These are phyloP conservation scores for Periophthalmus modestus DNA, from an alignment of 2,113 vertebrate genomes.

Conservation along the genomic window DNA sequence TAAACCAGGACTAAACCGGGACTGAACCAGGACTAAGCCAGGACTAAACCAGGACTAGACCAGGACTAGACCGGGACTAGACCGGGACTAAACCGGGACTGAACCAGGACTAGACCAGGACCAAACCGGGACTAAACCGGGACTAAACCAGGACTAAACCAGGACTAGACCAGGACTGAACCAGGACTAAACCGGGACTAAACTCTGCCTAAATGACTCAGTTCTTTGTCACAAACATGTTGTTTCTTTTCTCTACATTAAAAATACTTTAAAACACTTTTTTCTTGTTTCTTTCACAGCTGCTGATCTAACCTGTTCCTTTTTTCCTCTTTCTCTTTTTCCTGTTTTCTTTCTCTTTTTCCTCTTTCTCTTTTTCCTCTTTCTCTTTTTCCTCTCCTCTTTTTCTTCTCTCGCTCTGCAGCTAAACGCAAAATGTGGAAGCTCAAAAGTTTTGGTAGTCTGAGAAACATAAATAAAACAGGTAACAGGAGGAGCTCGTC, in stretches of 20 bases:
- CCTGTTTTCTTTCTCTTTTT: conserved; percentile 57
- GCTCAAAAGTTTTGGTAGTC: conserved; percentile 99
- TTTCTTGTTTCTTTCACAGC: not conserved
- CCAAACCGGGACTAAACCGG: not conserved
- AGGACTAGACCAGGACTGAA: not conserved
- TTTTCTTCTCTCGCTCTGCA: conserved; percentile 80
- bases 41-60: too few relatives aligned
- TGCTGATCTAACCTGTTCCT: conserved; percentile 62
- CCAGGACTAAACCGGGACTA: too few relatives aligned
- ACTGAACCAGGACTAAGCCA: too few relatives aligned
- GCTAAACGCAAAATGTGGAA: conserved; percentile 99
- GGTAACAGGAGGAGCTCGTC: conserved; percentile 81
- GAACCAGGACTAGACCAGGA: not conserved
- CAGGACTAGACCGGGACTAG: too few relatives aligned
- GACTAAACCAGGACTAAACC: not conserved
- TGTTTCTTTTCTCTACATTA: conserved; percentile 6
- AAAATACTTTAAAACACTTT: not conserved
- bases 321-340: conserved; percentile 50
- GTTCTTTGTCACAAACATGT: conserved; percentile 5
- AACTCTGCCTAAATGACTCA: not conserved
- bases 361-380: conserved; percentile 62
- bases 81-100: not conserved
- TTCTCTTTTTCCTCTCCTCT: conserved; percentile 57
- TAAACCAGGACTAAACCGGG: too few relatives aligned
- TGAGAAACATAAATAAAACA: conserved; percentile 99